Conservation (phyloP, 37 sponge, comb jelly and placozoan species). For the Ianthella basta region DNA sequence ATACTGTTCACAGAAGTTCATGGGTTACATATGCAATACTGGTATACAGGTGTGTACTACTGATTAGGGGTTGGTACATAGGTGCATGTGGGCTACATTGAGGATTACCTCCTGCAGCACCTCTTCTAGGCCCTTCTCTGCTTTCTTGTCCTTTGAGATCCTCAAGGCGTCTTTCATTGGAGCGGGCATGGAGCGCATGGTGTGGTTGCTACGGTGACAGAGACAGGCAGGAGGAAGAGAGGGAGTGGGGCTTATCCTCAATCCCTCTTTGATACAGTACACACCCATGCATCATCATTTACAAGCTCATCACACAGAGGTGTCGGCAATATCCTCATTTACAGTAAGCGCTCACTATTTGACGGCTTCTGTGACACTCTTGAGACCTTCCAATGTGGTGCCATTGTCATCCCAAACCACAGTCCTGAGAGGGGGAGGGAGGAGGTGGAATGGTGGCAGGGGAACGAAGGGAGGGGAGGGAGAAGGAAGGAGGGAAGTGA, state of each 20-base stretch:
- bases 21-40: too few species aligned
- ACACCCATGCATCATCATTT: too few species aligned
- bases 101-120: slow-evolving; percentile 22
- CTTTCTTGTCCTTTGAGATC: not conserved
- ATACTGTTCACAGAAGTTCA: not conserved
- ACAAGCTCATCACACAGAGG: too few species aligned
- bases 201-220: slow-evolving; percentile 68
- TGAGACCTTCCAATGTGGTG: slow-evolving; percentile 58
- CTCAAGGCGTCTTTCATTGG: slow-evolving; percentile 49
- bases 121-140: not conserved
- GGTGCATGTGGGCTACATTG: too few species aligned
- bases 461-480: too few species aligned
- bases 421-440: slow-evolving; percentile 29
- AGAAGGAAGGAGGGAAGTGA: not conserved
- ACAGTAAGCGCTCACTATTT: slow-evolving; percentile 66
- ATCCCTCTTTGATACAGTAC: too few species aligned
- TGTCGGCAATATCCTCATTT: too few species aligned
- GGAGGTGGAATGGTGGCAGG: not conserved
- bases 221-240: not conserved
- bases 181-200: slow-evolving; percentile 70
- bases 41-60: too few species aligned
- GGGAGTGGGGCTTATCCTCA: not conserved
- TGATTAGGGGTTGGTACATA: too few species aligned
- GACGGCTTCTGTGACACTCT: slow-evolving; percentile 57
- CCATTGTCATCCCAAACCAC: slow-evolving; percentile 76